A percentile compares a stretch with the other conserved stretches of the same genome.
These are phyloP conservation scores for Nibea coibor DNA, from an alignment of 2,113 vertebrate species.

Conservation along the genomic window DNA sequence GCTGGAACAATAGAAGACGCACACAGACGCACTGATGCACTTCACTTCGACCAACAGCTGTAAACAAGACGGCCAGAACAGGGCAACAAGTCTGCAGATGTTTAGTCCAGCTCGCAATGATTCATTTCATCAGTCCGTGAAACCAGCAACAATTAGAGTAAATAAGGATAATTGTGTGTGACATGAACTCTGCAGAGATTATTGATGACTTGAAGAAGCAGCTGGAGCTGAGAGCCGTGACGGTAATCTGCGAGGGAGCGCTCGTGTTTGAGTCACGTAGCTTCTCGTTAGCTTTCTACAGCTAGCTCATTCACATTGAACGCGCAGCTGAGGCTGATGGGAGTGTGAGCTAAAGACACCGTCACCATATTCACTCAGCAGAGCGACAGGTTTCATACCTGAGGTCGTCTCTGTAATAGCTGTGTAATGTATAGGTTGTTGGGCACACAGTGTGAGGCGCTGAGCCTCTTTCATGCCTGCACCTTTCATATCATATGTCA, in stretches of 20 bases:
- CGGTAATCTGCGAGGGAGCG: too few relatives aligned
- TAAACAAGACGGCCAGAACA: background rate
- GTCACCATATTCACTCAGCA: too few relatives aligned
- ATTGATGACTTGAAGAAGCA: too few relatives aligned
- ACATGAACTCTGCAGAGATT: background rate
- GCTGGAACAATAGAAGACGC: background rate
- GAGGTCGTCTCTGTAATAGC: too few relatives aligned
- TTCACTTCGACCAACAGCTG: background rate
- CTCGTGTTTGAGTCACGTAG: too few relatives aligned
- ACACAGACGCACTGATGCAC: background rate
- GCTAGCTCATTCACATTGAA: too few relatives aligned
- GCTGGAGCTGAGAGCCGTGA: too few relatives aligned
- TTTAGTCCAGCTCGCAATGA: background rate
- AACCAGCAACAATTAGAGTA: background rate
- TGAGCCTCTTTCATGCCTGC: constrained; percentile 49
- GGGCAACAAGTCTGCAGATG: background rate
- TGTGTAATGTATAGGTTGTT: background rate
- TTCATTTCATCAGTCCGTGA: background rate
- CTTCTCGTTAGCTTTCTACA: too few relatives aligned
- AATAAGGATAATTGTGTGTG: background rate
- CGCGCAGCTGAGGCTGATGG: too few relatives aligned
- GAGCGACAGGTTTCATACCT: too few relatives aligned
- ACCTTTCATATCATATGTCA: constrained; percentile 55
- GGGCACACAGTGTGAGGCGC: background rate
- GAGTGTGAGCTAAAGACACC: too few relatives aligned